phyloP scores from a whole-genome alignment of 53 echinoderm and acorn worm species.

The Holothuria leucospilota region DNA sequence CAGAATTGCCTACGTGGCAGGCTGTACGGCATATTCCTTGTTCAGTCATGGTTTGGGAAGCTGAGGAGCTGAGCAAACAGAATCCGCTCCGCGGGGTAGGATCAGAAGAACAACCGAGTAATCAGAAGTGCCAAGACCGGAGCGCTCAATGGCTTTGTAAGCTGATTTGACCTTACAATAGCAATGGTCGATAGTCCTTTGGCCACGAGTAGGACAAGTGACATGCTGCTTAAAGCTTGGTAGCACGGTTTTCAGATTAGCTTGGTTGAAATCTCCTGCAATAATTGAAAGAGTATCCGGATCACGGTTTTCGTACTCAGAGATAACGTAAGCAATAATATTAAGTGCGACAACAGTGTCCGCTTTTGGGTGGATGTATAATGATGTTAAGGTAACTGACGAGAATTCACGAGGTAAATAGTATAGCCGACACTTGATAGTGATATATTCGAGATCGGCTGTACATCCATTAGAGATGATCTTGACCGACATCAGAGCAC shows the following conservation, averaged over 20 bases:
- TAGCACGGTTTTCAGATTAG: slow-evolving; percentile 14
- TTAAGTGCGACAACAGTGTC: slow-evolving; percentile 9
- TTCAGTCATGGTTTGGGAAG: no score
- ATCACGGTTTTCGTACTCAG: slow-evolving; percentile 8
- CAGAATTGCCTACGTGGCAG: no score
- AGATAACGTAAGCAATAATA: slow-evolving; percentile 4
- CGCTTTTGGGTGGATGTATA: slow-evolving; percentile 23
- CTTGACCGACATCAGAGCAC: no score
- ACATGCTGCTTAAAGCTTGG: slow-evolving; percentile 39
- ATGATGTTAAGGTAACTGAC: slow-evolving; percentile 21
- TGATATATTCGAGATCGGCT: slow-evolving; percentile 38
- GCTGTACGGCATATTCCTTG: no score
- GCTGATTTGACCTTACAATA: no score
- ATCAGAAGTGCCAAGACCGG: slow-evolving; percentile 18
- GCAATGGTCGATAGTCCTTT: no score
- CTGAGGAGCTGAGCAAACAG: no score
- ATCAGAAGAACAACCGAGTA: no score
- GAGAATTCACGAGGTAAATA: slow-evolving; percentile 57
- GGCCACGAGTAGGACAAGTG: slow-evolving; percentile 22
- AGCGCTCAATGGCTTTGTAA: slow-evolving; percentile 27
- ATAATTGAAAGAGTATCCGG: slow-evolving; percentile 9
- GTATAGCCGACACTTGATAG: slow-evolving; percentile 58
- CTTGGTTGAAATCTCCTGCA: slow-evolving; percentile 34
- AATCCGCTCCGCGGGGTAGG: no score
- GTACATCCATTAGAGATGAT: slow-evolving; percentile 49